Evolutionary conservation across 1,140 invertebrate species (phyloP), one percentile per base, ranked within the genome.

Genomic region (Temnothorax curvispinosus): DNA sequence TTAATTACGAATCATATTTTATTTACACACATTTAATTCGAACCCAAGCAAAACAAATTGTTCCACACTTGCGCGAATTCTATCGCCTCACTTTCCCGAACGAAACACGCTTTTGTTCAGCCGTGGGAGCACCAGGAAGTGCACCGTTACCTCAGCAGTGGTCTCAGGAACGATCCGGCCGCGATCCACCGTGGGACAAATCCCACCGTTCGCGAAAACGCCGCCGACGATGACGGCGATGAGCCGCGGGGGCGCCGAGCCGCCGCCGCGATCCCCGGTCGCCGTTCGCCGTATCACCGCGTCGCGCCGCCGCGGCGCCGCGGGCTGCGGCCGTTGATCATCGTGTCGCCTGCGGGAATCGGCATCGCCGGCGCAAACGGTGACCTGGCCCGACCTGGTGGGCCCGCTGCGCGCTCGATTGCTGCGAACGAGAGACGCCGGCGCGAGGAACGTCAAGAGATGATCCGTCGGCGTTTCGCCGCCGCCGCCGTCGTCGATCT

Each of bases 391-490:
- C 27, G 27, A 27, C n/a, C 38, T 11, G n/a, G 4, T 47, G 62
- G 62, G 15, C 60, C 13, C 15, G 62, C 56, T 58, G 58, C 5
- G 35, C 56, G 35, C 50, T 9, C 50, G 27, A n/a, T 9, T n/a
- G 18, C 21, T 27, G 60, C 15, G n/a, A 35, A 44, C 32, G 32
- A 13, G 11, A 13, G 35, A 32, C 41, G 67, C 21, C 50, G 71
- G 35, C 32, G 64, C 35, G 65, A 38, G 80, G 21, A 84, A 84
- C 80, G 69, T 84, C 80, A 84, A 84, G 80, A 84, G 32, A 50
- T 84, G n/a, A 38, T 18, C 32, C 44, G 38, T 35, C 67, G 80
- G n/a, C 18, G 76, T 18, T 58, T 27, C 27, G 11, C 13, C 38
- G 38, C 4, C 54, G 35, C 13, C 78, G 3, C 13, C 62, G 27